Evolutionary conservation across 2,888 invertebrate species (phyloP), one percentile per base, ranked within the genome.

Genomic region (Emmelina monodactyla): DNA sequence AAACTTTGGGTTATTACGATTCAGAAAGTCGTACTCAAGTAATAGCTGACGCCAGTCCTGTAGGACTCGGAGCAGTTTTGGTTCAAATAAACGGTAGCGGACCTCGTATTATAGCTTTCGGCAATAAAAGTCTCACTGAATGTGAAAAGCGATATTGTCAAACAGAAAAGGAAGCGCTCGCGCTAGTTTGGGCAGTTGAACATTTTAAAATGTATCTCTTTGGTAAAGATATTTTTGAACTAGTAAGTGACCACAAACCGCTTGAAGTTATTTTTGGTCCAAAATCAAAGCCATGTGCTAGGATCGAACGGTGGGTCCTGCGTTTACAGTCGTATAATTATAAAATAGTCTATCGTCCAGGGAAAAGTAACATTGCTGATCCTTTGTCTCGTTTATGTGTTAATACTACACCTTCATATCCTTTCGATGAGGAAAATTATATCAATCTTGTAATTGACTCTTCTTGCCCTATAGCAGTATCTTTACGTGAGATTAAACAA

Each of bases 241-340:
- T 28, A 19, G 25, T 34, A 2, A 34, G 12, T 2, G 32, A 33
- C 19, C 28, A 29, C 25, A 33, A 25, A 31, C 30, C 33, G 11
- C 29, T 32, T n/a, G 22, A 37, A 22, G 13, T 30, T 3, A 14
- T 33, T n/a, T 38, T 29, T 29, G 28, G 28, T 9, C 10, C 16
- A 16, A 34, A 34, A 10, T 40, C 37, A 5, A 34, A 34, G 16
- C 34, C 40, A 10, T 40, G 37, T 32, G 40, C 40, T 3, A 31
- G 37, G 19, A 35, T 40, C 6, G 40, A 40, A 14, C 22, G 37
- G 11, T 40, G 37, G 40, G 31, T 40, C 2, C 11, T 40, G 14
- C 29, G 37, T 2, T n/a, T 40, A 6, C 34, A 40, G 14, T 22
- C 37, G 1, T 40, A 32, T 15, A 22, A 25, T 9, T 39, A 30